phyloP scores from a whole-genome alignment of 2,888 invertebrate species.

The Idaea straminata region DNA sequence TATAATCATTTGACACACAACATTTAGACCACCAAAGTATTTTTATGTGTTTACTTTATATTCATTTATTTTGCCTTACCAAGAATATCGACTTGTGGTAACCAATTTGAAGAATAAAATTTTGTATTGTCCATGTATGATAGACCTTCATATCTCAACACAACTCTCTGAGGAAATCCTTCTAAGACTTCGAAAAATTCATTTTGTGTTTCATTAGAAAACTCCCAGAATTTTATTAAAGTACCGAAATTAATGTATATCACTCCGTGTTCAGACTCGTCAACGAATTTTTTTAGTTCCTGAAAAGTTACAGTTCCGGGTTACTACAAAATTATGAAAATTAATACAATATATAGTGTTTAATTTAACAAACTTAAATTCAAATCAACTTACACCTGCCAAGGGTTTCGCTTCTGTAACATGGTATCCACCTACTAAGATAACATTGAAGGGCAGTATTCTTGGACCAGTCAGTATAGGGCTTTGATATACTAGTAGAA shows the following conservation, averaged over 20 bases:
- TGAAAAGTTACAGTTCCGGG: conserved; percentile 22
- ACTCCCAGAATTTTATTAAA: conserved; percentile 82
- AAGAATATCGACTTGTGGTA: conserved; percentile 86
- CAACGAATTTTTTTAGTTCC: conserved; percentile 78
- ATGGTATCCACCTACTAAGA: conserved; percentile 83
- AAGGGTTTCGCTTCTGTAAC: conserved; percentile 67
- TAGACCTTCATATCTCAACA: conserved; percentile 86
- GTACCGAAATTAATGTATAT: conserved; percentile 90
- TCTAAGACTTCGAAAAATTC: conserved; percentile 82
- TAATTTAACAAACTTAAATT: background rate
- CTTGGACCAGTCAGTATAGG: conserved; percentile 79
- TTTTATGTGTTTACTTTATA: background rate
- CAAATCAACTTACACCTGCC: conserved; percentile 56
- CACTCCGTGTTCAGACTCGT: conserved; percentile 83
- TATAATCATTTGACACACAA: too few species aligned
- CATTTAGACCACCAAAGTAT: too few species aligned
- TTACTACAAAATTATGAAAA: background rate
- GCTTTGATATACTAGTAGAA: conserved; percentile 82
- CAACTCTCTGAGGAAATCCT: conserved; percentile 83
- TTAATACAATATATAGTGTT: background rate
- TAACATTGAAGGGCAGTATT: conserved; percentile 78
- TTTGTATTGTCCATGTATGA: conserved; percentile 81
- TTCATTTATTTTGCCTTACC: conserved; percentile 59
- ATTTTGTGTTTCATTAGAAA: conserved; percentile 79
- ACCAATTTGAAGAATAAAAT: conserved; percentile 82